Percentiles rank a stretch among this genome's conserved stretches.
These are phyloP conservation scores for Xestia sexstrigata DNA, from an alignment of 2,888 invertebrate species.

Conservation along the genomic window DNA sequence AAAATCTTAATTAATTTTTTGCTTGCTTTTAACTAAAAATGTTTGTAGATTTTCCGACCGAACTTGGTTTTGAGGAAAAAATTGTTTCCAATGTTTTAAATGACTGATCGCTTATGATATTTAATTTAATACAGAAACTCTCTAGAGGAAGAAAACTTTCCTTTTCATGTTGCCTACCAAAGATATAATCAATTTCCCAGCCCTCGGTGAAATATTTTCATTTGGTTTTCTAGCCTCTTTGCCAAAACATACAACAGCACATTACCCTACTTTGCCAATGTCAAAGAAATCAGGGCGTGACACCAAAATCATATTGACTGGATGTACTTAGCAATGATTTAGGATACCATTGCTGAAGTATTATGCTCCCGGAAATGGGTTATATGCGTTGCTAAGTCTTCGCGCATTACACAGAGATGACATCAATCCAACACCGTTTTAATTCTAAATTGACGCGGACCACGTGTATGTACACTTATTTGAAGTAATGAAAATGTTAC, in stretches of 20 bases:
- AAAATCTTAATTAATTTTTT: not conserved
- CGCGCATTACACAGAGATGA: not conserved
- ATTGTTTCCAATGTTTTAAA: not conserved
- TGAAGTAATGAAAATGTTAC: not conserved
- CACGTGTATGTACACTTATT: not conserved
- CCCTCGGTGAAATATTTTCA: slow-evolving; percentile 23
- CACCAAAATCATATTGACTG: slow-evolving; percentile 47
- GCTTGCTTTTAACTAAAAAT: slow-evolving; percentile 2
- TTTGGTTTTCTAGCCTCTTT: slow-evolving; percentile 26
- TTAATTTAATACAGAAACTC: slow-evolving; percentile 11
- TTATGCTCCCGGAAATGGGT: not conserved
- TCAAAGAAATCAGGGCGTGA: slow-evolving; percentile 51
- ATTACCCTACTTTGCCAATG: slow-evolving; percentile 56
- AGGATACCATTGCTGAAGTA: slow-evolving; percentile 30
- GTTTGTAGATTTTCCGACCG: not conserved
- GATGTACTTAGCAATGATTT: slow-evolving; percentile 29
- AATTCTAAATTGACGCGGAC: not conserved
- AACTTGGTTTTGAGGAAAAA: slow-evolving; percentile 2
- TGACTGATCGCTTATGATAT: not conserved
- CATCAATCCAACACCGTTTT: not conserved
- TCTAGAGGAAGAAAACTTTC: not conserved
- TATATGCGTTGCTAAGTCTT: not conserved
- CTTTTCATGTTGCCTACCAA: slow-evolving; percentile 18
- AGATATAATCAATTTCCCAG: slow-evolving; percentile 37
- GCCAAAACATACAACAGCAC: slow-evolving; percentile 52